Evolutionary conservation across 2,113 vertebrate genomes (phyloP).

Genomic region (Melierax canorus): DNA sequence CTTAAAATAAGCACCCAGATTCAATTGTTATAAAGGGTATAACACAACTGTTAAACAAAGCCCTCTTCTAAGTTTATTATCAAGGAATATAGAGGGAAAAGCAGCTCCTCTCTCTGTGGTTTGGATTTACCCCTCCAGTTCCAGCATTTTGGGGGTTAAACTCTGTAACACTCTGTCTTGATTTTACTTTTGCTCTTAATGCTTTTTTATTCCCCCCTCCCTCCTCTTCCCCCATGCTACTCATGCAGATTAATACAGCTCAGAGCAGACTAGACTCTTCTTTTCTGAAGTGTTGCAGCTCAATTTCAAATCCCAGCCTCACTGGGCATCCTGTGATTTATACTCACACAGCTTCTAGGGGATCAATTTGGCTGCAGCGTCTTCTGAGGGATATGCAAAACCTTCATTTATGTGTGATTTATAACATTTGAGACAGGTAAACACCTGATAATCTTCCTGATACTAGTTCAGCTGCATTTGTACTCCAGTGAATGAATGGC

Average conservation of each 20-base stretch:
- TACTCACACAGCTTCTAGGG: not conserved
- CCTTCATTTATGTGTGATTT: conserved; percentile 28
- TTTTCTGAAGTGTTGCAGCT: not conserved
- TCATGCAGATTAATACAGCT: not conserved
- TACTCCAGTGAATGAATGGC: not conserved
- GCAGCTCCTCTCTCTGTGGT: not conserved
- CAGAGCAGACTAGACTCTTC: not conserved
- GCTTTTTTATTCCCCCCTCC: not conserved
- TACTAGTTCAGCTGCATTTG: not conserved
- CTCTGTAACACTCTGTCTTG: not conserved
- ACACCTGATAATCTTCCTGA: conserved; percentile 36
- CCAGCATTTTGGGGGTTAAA: not conserved
- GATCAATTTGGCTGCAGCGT: not conserved
- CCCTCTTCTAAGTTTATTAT: not conserved
- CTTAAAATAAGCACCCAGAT: not conserved
- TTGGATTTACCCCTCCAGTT: not conserved
- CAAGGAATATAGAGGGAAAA: not conserved
- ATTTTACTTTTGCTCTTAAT: not conserved
- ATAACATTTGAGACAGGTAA: conserved; percentile 38
- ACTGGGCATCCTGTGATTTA: conserved; percentile 24
- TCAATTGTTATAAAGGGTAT: not conserved
- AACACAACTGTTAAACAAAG: not conserved
- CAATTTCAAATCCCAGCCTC: conserved; percentile 1
- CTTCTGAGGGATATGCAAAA: conserved; percentile 26
- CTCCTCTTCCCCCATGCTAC: not conserved